Conservation (phyloP, 2,888 invertebrate species). For the Acanthosoma haemorrhoidale region DNA sequence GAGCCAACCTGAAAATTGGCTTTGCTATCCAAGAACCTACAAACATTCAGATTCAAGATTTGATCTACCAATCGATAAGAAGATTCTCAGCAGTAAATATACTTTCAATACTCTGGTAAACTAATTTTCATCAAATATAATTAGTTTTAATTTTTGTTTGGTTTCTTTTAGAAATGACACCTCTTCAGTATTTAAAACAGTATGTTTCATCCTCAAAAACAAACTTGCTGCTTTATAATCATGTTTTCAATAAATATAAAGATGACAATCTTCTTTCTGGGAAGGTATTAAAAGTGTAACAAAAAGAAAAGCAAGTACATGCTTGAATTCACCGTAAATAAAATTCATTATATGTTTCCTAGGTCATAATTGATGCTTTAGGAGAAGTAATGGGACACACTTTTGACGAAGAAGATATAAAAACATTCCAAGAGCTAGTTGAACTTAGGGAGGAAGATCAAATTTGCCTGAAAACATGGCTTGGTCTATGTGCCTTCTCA, state of each 20-base stretch:
- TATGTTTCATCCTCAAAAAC: slow-evolving; percentile 60
- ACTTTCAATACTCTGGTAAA: not conserved
- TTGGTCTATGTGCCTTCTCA: slow-evolving; percentile 69
- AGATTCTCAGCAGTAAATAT: slow-evolving; percentile 49
- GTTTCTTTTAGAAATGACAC: slow-evolving; percentile 56
- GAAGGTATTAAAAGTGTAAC: not conserved
- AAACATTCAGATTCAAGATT: slow-evolving; percentile 68
- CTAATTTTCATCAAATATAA: not conserved
- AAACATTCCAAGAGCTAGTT: slow-evolving; percentile 50
- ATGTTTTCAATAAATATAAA: slow-evolving; percentile 49
- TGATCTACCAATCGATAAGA: slow-evolving; percentile 65
- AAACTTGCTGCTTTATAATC: slow-evolving; percentile 54
- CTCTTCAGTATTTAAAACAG: slow-evolving; percentile 64
- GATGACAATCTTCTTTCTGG: slow-evolving; percentile 41
- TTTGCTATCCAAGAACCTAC: slow-evolving; percentile 68
- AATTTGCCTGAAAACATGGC: slow-evolving; percentile 68
- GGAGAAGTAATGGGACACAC: slow-evolving; percentile 61
- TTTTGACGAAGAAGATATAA: slow-evolving; percentile 51
- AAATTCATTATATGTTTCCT: slow-evolving; percentile 35
- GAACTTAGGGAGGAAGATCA: slow-evolving; percentile 52
- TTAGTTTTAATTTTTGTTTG: not conserved
- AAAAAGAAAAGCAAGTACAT: no score
- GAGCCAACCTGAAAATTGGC: slow-evolving; percentile 55
- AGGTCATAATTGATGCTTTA: slow-evolving; percentile 56
- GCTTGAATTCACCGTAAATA: no score